Conservation (phyloP, 1,140 invertebrate species). For the Teleogryllus occipitalis region DNA sequence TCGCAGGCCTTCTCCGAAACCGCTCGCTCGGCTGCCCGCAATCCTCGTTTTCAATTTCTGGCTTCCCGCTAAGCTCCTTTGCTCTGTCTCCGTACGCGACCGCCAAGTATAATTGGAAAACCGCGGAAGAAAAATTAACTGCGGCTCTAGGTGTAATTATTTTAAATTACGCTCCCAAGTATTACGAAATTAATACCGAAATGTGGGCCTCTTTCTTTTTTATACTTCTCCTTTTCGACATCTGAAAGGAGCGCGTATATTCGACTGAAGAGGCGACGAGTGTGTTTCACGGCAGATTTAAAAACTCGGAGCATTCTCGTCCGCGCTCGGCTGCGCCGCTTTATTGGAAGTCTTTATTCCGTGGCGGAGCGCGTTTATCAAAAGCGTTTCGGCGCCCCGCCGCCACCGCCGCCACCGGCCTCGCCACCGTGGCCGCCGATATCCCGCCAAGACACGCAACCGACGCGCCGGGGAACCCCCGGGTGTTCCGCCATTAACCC, state of each 20-base stretch:
- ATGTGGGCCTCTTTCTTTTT: not conserved
- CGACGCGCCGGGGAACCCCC: not conserved
- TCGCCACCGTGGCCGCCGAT: not conserved
- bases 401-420: too few species aligned
- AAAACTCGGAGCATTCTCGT: not conserved
- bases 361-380: not conserved
- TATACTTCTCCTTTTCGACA: not conserved
- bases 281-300: not conserved
- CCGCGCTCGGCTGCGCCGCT: not conserved
- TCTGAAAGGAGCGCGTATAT: not conserved
- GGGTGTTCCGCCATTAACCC: not conserved
- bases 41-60: conserved; percentile 4
- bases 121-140: conserved; percentile 1
- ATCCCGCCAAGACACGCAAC: not conserved
- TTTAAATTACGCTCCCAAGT: not conserved
- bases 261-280: not conserved
- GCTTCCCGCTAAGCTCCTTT: not conserved
- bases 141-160: not conserved
- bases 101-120: not conserved
- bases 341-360: not conserved
- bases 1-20: not conserved
- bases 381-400: not conserved
- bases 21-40: not conserved
- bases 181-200: not conserved
- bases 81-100: not conserved